Evolutionary conservation across 2,113 vertebrate species (phyloP).

Genomic region (Entosphenus tridentatus): DNA sequence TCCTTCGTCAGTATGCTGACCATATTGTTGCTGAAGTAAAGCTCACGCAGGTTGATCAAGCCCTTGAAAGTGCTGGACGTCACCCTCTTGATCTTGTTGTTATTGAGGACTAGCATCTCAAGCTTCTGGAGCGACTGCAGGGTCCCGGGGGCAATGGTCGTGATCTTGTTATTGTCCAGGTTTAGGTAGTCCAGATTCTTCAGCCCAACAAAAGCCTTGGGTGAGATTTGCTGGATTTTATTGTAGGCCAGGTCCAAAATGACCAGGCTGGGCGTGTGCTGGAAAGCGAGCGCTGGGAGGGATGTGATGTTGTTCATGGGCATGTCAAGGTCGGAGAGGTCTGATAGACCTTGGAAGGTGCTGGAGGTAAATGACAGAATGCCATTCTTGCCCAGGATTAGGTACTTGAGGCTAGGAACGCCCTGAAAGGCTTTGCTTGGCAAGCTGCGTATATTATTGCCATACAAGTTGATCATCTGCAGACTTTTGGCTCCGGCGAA

Average conservation of each 20-base stretch:
- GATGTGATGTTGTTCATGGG: conserved; percentile 2
- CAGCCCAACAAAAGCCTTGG: conserved; percentile 27
- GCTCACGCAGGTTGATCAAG: conserved; percentile 24
- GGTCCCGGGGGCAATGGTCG: conserved; percentile 16
- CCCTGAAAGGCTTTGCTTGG: background rate
- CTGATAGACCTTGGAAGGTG: background rate
- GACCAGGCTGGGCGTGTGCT: background rate
- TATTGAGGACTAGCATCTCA: conserved; percentile 33
- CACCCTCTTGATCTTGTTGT: conserved; percentile 24
- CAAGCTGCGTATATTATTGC: background rate
- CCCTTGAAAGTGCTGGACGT: conserved; percentile 18
- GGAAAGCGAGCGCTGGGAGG: conserved; percentile 3
- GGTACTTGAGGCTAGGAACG: background rate
- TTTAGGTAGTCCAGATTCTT: conserved; percentile 29
- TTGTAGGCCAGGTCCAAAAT: conserved; percentile 28
- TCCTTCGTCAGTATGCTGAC: conserved; percentile 21
- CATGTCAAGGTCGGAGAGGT: background rate
- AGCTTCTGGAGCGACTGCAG: conserved; percentile 20
- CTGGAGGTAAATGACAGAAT: background rate
- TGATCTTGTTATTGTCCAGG: conserved; percentile 30
- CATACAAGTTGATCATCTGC: background rate
- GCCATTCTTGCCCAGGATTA: conserved; percentile 1
- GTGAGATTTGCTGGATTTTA: conserved; percentile 24
- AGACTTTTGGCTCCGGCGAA: background rate
- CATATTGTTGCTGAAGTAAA: conserved; percentile 31